These are phyloP conservation scores for Charadrius vociferus DNA, from an alignment of 2,113 vertebrate genomes.

Conservation along the genomic window DNA sequence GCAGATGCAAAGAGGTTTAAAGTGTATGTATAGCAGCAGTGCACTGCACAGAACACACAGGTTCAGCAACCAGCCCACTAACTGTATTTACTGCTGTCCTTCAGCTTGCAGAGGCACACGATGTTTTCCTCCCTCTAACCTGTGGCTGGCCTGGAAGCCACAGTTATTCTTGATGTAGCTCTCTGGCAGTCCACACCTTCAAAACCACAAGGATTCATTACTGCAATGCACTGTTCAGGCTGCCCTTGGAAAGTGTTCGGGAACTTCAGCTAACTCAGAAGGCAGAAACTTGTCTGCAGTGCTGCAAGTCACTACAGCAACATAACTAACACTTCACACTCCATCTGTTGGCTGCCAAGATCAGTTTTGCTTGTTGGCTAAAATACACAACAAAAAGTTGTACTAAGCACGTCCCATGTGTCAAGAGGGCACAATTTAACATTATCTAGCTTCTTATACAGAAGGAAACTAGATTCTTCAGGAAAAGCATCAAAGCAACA, in stretches of 20 bases:
- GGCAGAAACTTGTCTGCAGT: not conserved
- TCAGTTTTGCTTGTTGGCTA: not conserved
- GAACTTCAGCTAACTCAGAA: not conserved
- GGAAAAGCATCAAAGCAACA: not conserved
- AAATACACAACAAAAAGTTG: not conserved
- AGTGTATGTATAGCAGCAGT: not conserved
- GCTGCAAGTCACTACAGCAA: not conserved
- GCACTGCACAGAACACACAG: not conserved
- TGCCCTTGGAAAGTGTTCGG: fast-evolving
- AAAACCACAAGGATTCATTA: not conserved
- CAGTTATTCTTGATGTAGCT: not conserved
- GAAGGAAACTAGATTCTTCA: not conserved
- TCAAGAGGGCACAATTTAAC: not conserved
- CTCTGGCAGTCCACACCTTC: not conserved
- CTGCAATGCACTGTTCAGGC: not conserved
- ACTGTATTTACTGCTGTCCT: not conserved
- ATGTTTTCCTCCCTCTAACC: not conserved
- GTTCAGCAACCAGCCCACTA: not conserved
- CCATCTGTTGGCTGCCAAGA: not conserved
- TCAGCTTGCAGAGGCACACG: not conserved
- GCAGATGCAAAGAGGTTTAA: not conserved
- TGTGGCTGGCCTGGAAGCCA: not conserved
- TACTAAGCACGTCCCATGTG: not conserved
- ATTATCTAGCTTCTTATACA: not conserved
- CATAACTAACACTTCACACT: not conserved